Evolutionary conservation across 2,888 invertebrate species (phyloP).

Genomic region (Tenthredo notha): DNA sequence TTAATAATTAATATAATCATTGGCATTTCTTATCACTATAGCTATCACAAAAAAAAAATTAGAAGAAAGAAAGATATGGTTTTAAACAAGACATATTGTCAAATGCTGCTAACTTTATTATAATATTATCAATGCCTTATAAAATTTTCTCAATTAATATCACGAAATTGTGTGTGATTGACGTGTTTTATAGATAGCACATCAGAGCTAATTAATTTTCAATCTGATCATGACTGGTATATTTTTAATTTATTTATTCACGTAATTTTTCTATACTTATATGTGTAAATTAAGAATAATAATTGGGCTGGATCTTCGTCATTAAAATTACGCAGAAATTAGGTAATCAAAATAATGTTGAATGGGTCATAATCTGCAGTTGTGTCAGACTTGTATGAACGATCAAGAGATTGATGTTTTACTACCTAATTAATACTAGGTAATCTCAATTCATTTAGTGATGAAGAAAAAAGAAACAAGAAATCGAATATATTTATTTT

Average conservation of each 20-base stretch:
- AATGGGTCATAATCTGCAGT: neutral
- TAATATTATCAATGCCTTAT: constrained; percentile 44
- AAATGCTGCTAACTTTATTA: constrained; percentile 24
- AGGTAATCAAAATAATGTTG: neutral
- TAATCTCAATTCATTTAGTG: neutral
- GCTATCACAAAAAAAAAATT: neutral
- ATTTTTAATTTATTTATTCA: constrained; percentile 7
- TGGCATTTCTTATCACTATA: constrained; percentile 19
- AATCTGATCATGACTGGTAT: constrained; percentile 44
- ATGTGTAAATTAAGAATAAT: constrained; percentile 5
- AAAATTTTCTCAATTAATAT: neutral
- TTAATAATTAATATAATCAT: constrained; percentile 25
- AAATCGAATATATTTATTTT: neutral
- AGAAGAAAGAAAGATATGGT: neutral
- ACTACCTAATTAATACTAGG: constrained; percentile 29
- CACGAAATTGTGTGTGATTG: constrained; percentile 17
- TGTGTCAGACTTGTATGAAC: neutral
- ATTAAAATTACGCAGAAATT: constrained; percentile 4
- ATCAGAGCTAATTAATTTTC: neutral
- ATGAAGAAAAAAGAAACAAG: neutral
- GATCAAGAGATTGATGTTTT: neutral
- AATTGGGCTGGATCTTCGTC: constrained; percentile 1
- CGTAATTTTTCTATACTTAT: neutral
- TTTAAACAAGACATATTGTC: constrained; percentile 42
- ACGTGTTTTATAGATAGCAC: constrained; percentile 19